Base-by-base conservation (phyloP, 2,888 invertebrate species). In the Metellina segmentata region DNA sequence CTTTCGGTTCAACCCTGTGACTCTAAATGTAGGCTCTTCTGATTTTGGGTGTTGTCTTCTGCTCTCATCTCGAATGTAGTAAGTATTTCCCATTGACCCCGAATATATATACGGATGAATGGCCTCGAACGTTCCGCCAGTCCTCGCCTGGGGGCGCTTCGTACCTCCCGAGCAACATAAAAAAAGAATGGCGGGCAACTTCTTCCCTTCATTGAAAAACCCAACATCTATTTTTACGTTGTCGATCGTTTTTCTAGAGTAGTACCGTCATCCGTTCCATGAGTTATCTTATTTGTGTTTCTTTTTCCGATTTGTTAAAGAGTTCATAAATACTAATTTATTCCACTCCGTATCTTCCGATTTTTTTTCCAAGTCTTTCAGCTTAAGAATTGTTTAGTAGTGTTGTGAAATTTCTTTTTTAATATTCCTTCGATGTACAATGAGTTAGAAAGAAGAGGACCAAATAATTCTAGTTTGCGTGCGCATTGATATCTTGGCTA, bases 41-140 rank as follows among this genome's bases (percentile, higher is more conserved):
- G 72, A 49, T 75, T 75, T 49, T 77, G 85, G 61, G 69, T 85
- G 75, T 83, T 78, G 70, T 86, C 77, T 78, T 48, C 48, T 70
- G 75, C 19, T 70, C 77, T 61, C 61, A 16, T 61, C 61, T 61
- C 20, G 48, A 70, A 20, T 34, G 53, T n/a, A 49, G 52, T 74
- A n/a, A 71, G 53, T 53, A 53, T 87, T 87, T 79, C 81, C 71
- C 87, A 87, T 87, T 87, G 79, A 87, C 87, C 79, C 71, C 72
- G 20, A 87, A 79, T 71, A 34, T 34, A 34, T 34, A 34, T 34
- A 52, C 51, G 77, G 87, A 81, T 87, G 87, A 87, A 87, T 87
- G 87, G 79, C 79, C 87, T 79, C 72, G 52, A 16, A 51, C n/a
- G 71, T 79, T 87, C 72, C 52, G 51, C 34, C 11, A 48, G 13